Conservation (phyloP, 2,888 invertebrate species). For the Agonum fuliginosum region DNA sequence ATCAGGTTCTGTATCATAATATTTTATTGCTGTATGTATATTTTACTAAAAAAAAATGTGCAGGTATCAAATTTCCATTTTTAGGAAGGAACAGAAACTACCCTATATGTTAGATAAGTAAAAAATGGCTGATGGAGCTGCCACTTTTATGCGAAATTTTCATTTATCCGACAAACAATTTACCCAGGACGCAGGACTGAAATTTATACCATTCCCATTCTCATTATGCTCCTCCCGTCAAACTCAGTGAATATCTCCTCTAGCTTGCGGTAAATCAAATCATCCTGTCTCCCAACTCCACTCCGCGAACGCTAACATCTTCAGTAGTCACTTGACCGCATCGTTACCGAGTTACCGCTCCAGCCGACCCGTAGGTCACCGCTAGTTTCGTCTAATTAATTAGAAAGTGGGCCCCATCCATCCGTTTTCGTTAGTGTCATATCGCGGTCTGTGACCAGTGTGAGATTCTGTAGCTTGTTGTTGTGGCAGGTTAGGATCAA, state of each 20-base stretch:
- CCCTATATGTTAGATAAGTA: too few species aligned
- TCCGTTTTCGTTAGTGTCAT: slow-evolving; percentile 47
- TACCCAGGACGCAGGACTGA: too few species aligned
- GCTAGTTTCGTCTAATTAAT: slow-evolving; percentile 40
- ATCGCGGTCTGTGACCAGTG: slow-evolving; percentile 3
- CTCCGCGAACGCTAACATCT: neutral
- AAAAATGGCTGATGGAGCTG: too few species aligned
- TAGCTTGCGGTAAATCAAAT: neutral
- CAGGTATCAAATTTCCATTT: too few species aligned
- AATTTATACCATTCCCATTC: neutral
- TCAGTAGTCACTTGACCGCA: slow-evolving; percentile 11
- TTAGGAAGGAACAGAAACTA: too few species aligned
- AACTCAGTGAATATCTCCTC: neutral
- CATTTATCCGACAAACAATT: too few species aligned
- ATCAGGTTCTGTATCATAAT: too few species aligned
- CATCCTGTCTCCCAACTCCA: neutral
- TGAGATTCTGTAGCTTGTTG: too few species aligned
- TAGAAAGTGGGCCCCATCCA: slow-evolving; percentile 12
- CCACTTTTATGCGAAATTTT: too few species aligned
- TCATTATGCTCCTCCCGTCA: neutral
- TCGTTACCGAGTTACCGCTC: slow-evolving; percentile 15
- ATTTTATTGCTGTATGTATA: too few species aligned
- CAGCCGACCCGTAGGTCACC: slow-evolving; percentile 29
- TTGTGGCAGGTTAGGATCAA: neutral
- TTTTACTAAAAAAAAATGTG: too few species aligned